Evolutionary conservation across 2,113 vertebrate genomes (phyloP), one percentile per base, ranked within the genome.

Genomic region (Cyphomyrus discorhynchus): DNA sequence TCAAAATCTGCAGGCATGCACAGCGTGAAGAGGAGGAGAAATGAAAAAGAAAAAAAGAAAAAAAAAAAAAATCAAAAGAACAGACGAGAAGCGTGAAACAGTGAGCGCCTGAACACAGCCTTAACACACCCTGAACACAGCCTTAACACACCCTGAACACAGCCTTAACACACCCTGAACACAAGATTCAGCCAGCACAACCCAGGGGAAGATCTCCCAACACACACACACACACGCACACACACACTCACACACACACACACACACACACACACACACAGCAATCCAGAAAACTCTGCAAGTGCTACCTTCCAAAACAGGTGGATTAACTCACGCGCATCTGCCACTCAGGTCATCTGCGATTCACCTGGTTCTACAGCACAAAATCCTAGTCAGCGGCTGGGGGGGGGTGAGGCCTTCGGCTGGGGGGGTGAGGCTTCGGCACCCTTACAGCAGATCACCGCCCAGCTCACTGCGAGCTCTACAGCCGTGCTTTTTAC

Each of bases 1-100:
- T 97, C 95, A 98, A 97, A 95, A 98, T 96, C 97, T 98, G 97
- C 96, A 91, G 95, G 95, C 97, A 97, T 96, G 96, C 97, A 97
- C 91, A 95, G 96, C 95, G 49, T 96, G 94, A 94, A 95, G 94
- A 95, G 92, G 91, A 92, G 95, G 93, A 91, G 91, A 90, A 93
- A 95, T 17, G 2, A 24, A 47, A 13, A 53, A 53, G 19, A 50
- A 21, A 13, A 35, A 42, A 3, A 82, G 45, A 39, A 39, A 82
- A 15, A 92, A 92, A 92, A 89, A 92, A 90, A 93, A 93, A 56
- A 56, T 21, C 53, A 56, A 56, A 93, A 70, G 91, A 82, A 91
- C 91, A 92, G 50, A 90, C 24, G 21, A 88, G 89, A 93, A 80
- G 87, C 17, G 58, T 88, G 84, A 86, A 3, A 88, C 88, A 89